A percentile compares a stretch with the other conserved stretches of the same genome.
phyloP scores from a whole-genome alignment of 2,888 invertebrate species.

The Achlya flavicornis region DNA sequence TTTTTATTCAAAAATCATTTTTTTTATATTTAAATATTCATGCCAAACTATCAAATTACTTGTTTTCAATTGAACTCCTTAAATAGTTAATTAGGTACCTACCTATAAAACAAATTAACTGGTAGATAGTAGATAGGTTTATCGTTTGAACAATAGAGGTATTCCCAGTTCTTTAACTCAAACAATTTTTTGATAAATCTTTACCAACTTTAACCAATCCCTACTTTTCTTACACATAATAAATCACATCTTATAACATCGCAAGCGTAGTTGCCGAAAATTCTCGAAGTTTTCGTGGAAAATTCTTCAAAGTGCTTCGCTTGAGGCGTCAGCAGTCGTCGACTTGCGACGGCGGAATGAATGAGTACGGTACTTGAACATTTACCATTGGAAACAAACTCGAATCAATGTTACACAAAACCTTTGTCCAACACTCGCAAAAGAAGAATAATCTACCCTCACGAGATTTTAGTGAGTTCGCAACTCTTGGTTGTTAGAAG shows the following conservation, averaged over 20 bases:
- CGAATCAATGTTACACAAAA: conserved; percentile 15
- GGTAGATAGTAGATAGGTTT: too few relatives aligned
- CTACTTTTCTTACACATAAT: not conserved
- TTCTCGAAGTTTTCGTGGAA: conserved; percentile 49
- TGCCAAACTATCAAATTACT: too few relatives aligned
- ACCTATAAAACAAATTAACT: too few relatives aligned
- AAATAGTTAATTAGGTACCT: too few relatives aligned
- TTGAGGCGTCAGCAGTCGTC: conserved; percentile 45
- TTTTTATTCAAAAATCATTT: too few relatives aligned
- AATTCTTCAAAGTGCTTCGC: conserved; percentile 40
- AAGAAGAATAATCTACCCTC: not conserved
- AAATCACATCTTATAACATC: not conserved
- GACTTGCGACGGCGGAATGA: conserved; percentile 52
- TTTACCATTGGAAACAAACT: conserved; percentile 21
- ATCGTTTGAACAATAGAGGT: too few relatives aligned
- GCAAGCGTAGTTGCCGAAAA: conserved; percentile 26
- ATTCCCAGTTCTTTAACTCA: too few relatives aligned
- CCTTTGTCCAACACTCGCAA: not conserved
- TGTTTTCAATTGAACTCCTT: too few relatives aligned
- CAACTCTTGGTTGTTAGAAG: not conserved
- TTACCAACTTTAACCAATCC: too few relatives aligned
- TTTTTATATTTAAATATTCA: too few relatives aligned
- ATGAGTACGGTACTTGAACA: conserved; percentile 32
- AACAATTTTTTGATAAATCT: too few relatives aligned
- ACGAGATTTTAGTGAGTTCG: not conserved